phyloP scores from a whole-genome alignment of 23 tunicate genomes.

The Diplosoma virens region DNA sequence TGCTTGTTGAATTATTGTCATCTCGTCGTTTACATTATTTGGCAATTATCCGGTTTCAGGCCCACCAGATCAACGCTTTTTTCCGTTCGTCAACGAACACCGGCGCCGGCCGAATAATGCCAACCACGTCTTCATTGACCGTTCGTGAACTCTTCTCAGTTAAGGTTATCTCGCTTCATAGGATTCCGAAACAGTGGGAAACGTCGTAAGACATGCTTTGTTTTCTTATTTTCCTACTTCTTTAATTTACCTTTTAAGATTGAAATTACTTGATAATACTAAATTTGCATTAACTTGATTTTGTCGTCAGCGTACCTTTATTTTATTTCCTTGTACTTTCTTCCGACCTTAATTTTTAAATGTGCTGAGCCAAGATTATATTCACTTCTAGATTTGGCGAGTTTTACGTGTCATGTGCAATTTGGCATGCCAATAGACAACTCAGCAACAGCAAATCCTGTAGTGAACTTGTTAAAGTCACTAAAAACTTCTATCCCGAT shows the following conservation, averaged over 20 bases:
- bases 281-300: no score
- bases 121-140: conserved; percentile 1
- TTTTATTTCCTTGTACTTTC: no score
- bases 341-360: no score
- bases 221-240: background rate
- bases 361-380: no score
- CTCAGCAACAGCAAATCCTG: conserved; percentile 20
- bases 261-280: background rate
- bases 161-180: conserved; percentile 60
- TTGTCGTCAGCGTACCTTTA: no score
- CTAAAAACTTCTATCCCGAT: conserved; percentile 23
- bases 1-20: no score
- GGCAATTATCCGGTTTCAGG: no score
- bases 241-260: background rate
- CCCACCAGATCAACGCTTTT: conserved; percentile 18
- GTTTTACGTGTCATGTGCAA: conserved; percentile 39
- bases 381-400: conserved; percentile 67
- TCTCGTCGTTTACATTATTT: no score
- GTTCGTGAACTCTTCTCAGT: conserved; percentile 56
- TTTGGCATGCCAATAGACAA: conserved; percentile 56
- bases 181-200: conserved; percentile 61
- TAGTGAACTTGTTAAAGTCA: conserved; percentile 31
- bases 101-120: background rate
- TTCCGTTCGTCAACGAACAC: background rate
- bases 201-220: conserved; percentile 46